Evolutionary conservation across 2,113 vertebrate species (phyloP).

Genomic region (Strix uralensis): DNA sequence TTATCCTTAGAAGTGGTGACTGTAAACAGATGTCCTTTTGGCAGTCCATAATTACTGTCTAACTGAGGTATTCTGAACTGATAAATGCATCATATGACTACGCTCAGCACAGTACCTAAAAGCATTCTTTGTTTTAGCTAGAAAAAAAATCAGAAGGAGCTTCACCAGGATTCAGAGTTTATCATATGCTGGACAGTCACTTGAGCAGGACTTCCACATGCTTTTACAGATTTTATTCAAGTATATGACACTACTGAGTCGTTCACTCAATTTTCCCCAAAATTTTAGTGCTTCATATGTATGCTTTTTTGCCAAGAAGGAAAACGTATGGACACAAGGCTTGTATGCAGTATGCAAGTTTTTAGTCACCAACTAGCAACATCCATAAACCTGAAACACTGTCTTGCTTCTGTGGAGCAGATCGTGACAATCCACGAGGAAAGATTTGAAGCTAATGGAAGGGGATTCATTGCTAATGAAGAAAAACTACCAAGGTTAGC

Average conservation of each 20-base stretch:
- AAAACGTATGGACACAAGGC: background rate
- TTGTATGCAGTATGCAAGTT: background rate
- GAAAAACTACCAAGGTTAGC: background rate
- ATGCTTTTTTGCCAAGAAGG: background rate
- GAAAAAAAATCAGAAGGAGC: background rate
- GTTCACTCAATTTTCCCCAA: background rate
- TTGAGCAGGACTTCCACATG: background rate
- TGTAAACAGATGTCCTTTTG: background rate
- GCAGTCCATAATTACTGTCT: background rate
- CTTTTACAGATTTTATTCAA: background rate
- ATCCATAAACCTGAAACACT: background rate
- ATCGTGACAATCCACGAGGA: background rate
- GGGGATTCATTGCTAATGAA: background rate
- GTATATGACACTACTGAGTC: background rate
- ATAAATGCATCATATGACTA: background rate
- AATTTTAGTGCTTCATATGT: background rate
- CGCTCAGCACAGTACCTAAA: background rate
- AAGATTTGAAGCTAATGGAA: background rate
- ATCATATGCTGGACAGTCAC: background rate
- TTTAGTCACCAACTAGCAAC: background rate
- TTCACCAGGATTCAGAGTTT: background rate
- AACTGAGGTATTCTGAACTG: background rate
- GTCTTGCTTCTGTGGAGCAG: background rate
- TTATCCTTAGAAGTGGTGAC: background rate
- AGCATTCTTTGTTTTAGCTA: background rate